A percentile compares a stretch with the other conserved stretches of the same genome.
Evolutionary conservation across 2,113 vertebrate genomes (phyloP).

Genomic region (Microcebus murinus): DNA sequence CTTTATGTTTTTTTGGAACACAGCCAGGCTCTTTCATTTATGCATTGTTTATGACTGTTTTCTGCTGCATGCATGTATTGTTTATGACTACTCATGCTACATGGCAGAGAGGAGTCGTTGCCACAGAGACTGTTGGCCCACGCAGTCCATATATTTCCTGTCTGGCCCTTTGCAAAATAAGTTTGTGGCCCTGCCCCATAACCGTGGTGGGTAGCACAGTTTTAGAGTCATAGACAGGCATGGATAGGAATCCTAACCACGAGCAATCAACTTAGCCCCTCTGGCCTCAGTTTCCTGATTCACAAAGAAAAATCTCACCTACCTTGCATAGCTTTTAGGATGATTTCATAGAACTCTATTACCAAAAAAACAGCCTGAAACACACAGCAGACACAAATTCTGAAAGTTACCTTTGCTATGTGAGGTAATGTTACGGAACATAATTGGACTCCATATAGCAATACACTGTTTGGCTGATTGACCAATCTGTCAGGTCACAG

Average conservation of each 20-base stretch:
- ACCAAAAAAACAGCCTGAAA: background rate
- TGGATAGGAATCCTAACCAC: background rate
- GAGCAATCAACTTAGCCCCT: background rate
- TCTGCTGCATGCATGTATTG: background rate
- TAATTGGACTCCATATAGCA: accelerated
- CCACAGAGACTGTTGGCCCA: background rate
- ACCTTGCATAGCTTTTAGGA: background rate
- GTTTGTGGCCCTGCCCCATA: background rate
- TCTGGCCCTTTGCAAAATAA: background rate
- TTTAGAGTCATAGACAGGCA: background rate
- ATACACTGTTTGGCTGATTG: accelerated
- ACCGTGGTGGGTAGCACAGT: background rate
- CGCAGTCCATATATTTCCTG: background rate
- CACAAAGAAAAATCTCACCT: background rate
- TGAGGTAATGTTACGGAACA: background rate
- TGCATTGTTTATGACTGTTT: background rate
- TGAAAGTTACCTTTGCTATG: background rate
- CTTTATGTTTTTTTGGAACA: background rate
- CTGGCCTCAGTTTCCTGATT: background rate
- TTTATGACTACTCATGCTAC: background rate
- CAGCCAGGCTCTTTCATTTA: background rate
- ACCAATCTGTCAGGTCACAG: background rate
- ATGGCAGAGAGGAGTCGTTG: background rate
- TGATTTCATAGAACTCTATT: background rate
- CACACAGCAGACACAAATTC: background rate